Percentiles rank a stretch among this genome's conserved stretches.
phyloP scores from a whole-genome alignment of 1,140 invertebrate genomes.

The Hypsibius dujardini region DNA sequence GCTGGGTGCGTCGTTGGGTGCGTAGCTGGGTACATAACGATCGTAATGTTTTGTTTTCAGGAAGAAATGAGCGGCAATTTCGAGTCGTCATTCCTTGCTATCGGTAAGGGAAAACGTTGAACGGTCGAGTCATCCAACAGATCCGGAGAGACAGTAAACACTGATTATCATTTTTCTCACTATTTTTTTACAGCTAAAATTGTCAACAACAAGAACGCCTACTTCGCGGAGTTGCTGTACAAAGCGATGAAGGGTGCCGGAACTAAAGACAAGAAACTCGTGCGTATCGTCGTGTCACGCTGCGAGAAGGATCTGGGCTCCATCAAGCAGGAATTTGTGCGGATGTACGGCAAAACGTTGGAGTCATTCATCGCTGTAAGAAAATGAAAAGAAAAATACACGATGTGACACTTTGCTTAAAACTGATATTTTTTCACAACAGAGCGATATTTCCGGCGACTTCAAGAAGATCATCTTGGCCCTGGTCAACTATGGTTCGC shows the following conservation, averaged over 20 bases:
- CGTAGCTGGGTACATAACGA: too few species aligned
- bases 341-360: conserved; percentile 27
- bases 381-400: too few species aligned
- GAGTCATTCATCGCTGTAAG: conserved; percentile 24
- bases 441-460: conserved; percentile 27
- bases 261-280: conserved; percentile 30
- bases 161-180: background rate
- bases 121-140: background rate
- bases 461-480: conserved; percentile 28
- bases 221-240: conserved; percentile 28
- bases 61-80: conserved; percentile 27
- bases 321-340: conserved; percentile 29
- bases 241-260: conserved; percentile 30
- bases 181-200: background rate
- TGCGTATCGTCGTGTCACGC: conserved; percentile 28
- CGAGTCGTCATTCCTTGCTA: conserved; percentile 24
- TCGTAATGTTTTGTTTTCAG: background rate
- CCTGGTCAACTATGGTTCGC: background rate
- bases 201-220: conserved; percentile 19
- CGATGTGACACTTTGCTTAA: too few species aligned
- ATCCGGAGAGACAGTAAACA: background rate
- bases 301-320: conserved; percentile 31
- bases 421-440: too few species aligned
- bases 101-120: conserved; percentile 22
- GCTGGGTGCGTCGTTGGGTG: too few species aligned